Conservation (phyloP, 2,888 invertebrate genomes). For the Pandemis cinnamomeana region DNA sequence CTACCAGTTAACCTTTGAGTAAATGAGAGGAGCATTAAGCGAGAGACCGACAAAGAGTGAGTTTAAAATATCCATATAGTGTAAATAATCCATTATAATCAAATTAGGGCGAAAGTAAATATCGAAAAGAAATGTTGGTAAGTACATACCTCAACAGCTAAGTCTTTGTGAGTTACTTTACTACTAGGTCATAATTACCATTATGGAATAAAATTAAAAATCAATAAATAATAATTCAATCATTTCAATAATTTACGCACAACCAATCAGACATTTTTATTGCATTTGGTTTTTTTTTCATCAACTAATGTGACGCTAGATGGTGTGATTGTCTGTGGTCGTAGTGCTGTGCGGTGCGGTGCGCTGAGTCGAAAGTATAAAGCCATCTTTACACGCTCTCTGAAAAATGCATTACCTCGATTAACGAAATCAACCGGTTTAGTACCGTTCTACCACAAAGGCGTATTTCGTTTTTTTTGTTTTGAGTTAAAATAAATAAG, state of each 20-base stretch:
- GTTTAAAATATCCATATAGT: too few species aligned
- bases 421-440: constrained; percentile 4
- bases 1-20: too few species aligned
- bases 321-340: background rate
- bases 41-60: too few species aligned
- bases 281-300: background rate
- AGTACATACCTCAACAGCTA: constrained; percentile 1
- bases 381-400: background rate
- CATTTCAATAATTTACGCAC: background rate
- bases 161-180: background rate
- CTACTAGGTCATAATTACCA: constrained; percentile 1
- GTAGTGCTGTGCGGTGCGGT: background rate
- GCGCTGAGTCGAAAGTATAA: background rate
- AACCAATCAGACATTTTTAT: constrained; percentile 9
- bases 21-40: too few species aligned
- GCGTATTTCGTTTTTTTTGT: background rate
- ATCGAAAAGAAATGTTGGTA: background rate
- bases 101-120: background rate
- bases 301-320: too few species aligned
- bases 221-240: constrained; percentile 8
- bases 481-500: background rate
- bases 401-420: background rate
- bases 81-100: background rate
- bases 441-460: background rate
- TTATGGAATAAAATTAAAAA: constrained; percentile 13